Base-by-base conservation (phyloP, 2,888 invertebrate genomes). In the Hartigia nigra region DNA sequence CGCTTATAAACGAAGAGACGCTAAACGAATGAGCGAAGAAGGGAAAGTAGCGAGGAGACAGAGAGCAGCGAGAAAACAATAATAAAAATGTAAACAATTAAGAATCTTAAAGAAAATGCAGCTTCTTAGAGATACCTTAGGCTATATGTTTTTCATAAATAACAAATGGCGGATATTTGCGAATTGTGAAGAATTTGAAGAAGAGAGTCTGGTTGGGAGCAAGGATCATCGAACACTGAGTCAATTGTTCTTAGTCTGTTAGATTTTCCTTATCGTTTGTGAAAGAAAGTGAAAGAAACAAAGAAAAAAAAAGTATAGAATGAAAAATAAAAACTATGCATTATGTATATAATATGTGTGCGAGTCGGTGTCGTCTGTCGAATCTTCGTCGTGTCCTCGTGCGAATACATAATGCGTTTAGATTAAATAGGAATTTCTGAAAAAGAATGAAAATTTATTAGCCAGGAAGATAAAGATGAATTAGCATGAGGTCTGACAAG, bases 401-500 rank as follows among this genome's bases (percentile, higher is more conserved):
- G 55, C 55, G 55, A 55, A 23, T 23, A 55, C 23, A 23, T 23
- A 9, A 55, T 55, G 23, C 4, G 55, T 55, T 55, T 23, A 55
- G 55, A 9, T 55, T 0, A 23, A 55, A 55, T 55, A 55, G 0
- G 14, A 23, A 55, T 23, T 55, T 9, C 55, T 23, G 55, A 23
- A 23, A 9, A 55, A 14, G 1, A 34, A 34, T 34, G 34, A 34
- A 34, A 34, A 34, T 1, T 34, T 34, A 34, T 34, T 23, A 2
- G 5, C 2, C 39, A 1, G 55, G 2, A 55, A 14, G 23, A 55
- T 23, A 1, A 55, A 55, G 55, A 55, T 55, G 55, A 55, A 55
- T 55, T 9, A 23, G 55, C 55, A 55, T 23, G 55, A 23, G 55
- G 75, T 82, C 77, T 9, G 34, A 32, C 31, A 12, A 72, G 72